Conservation (phyloP, 2,113 vertebrate species). For the Rhipidura dahli region DNA sequence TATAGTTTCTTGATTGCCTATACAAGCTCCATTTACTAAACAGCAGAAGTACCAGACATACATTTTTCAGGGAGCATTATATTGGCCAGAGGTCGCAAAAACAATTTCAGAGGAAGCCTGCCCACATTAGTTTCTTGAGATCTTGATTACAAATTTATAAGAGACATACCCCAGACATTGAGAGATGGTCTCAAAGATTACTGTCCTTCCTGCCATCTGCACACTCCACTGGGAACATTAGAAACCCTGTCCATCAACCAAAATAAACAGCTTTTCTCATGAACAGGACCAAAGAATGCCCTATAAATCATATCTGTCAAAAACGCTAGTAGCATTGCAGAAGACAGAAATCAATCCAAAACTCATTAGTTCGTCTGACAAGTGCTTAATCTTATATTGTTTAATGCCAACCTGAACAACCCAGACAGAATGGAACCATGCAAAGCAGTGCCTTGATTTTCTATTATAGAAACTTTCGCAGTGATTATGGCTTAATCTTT, state of each 20-base stretch:
- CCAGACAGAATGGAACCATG: conserved; percentile 58
- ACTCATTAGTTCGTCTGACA: conserved; percentile 78
- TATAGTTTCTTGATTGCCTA: conserved; percentile 38
- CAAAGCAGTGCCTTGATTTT: conserved; percentile 48
- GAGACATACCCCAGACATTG: conserved; percentile 47
- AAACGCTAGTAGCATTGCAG: conserved; percentile 66
- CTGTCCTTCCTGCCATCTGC: conserved; percentile 59
- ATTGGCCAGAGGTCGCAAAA: conserved; percentile 67
- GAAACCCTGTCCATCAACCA: conserved; percentile 72
- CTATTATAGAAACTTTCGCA: conserved; percentile 45
- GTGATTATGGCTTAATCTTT: conserved; percentile 66
- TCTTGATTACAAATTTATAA: conserved; percentile 73
- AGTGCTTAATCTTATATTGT: conserved; percentile 77
- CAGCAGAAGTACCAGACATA: not conserved
- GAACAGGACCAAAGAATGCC: conserved; percentile 70
- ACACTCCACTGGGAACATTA: conserved; percentile 65
- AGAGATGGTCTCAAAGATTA: conserved; percentile 58
- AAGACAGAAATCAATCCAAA: conserved; percentile 83
- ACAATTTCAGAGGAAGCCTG: conserved; percentile 65
- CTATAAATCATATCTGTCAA: conserved; percentile 81
- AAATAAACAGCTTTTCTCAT: conserved; percentile 76
- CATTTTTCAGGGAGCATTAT: conserved; percentile 50
- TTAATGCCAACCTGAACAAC: conserved; percentile 63
- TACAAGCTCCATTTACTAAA: conserved; percentile 46
- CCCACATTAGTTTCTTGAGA: conserved; percentile 60